Evolutionary conservation across 2,888 invertebrate genomes (phyloP), one percentile per base, ranked within the genome.

Genomic region (Mimachlamys varia): DNA sequence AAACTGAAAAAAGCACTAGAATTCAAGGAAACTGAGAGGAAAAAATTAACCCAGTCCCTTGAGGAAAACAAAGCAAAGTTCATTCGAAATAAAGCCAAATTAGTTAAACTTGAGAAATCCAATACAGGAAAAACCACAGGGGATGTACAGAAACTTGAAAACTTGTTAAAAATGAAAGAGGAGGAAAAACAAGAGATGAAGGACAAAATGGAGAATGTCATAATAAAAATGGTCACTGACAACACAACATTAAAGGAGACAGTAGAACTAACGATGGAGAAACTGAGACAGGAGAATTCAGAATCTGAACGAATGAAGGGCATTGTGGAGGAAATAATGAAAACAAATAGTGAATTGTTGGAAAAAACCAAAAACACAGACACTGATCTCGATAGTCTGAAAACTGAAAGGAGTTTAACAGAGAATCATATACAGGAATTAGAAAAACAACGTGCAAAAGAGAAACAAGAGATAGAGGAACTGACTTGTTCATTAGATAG

Each of bases 11-110:
- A 27, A 76, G 76, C 27, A 7, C 76, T 76, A 5, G 76, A 76
- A 76, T 76, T 33, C 33, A 76, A 76, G 33, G 76, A 76, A 17
- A 76, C 27, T 12, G 76, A 76, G 27, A 76, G 33, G 33, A 76
- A 27, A 76, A 76, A 76, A 33, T 33, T 76, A 15, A 22, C 76
- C 7, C 27, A 76, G 33, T 76, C 76, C 33, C 33, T 76, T 10
- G 76, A 76, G 33, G 76, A 76, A 76, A 76, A 76, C 76, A 76
- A 76, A 76, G 76, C 76, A 5, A 76, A 76, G 33, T 76, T 76
- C 27, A 27, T 76, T 33, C 27, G 76, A 7, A 76, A 76, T 27
- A 76, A 76, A 76, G 76, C 76, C 27, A 76, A 76, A 76, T 22
- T 76, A 33, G 76, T 76, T 15, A 76, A 76, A 76, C 33, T 76